Evolutionary conservation across 2,113 vertebrate genomes (phyloP).

Genomic region (Grus americana): DNA sequence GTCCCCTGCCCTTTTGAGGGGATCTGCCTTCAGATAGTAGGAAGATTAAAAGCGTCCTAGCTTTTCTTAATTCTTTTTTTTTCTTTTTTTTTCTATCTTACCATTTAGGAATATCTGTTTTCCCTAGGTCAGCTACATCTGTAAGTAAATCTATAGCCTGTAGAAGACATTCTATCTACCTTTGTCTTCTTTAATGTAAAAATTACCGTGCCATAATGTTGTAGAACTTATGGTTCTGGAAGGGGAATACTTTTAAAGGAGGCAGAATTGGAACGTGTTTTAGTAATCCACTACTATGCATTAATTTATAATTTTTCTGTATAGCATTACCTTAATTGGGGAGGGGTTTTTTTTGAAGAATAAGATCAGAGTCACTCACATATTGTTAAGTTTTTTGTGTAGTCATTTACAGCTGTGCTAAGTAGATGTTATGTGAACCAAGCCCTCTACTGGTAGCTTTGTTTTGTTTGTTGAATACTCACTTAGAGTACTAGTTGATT

Average conservation of each 20-base stretch:
- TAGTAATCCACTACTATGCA: neutral
- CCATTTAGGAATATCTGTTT: neutral
- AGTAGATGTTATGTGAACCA: neutral
- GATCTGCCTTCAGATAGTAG: neutral
- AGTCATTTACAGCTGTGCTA: neutral
- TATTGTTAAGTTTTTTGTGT: neutral
- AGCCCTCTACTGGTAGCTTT: conserved; percentile 40
- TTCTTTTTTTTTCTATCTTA: neutral
- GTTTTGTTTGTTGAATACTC: neutral
- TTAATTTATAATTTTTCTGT: neutral
- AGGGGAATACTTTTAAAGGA: neutral
- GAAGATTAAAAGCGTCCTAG: neutral
- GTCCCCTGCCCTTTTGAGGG: neutral
- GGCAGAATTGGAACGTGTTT: neutral
- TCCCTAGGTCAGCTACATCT: neutral
- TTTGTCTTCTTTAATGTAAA: neutral
- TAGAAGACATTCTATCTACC: neutral
- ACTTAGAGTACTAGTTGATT: neutral
- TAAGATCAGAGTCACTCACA: no score
- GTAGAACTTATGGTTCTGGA: neutral
- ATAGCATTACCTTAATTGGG: neutral
- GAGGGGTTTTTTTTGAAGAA: neutral
- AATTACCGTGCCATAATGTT: fast-evolving
- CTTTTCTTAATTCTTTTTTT: neutral
- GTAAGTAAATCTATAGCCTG: neutral